Base-by-base conservation (phyloP, 2,797 vertebrate species). In the Fistularia commersonii region DNA sequence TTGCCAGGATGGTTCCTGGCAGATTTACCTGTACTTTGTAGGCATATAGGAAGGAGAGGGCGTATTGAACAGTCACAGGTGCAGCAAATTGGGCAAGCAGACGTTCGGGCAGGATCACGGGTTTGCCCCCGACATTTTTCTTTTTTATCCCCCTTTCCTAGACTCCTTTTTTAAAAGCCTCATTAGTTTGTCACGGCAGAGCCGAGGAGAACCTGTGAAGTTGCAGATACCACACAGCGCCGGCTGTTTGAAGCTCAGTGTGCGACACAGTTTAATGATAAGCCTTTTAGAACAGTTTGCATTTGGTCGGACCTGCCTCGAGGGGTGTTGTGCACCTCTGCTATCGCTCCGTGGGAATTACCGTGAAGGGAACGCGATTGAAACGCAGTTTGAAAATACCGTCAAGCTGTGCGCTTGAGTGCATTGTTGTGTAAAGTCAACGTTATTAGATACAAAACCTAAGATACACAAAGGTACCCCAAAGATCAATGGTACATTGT, bases 161-260 rank as follows among this genome's bases (percentile, higher is more conserved):
- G 15, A 42, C 52, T 41, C 37, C 53, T 42, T 73, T 70, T 74
- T 54, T 48, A 14, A 59, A 65, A 3, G 42, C 48, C 65, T 81
- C 55, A 72, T 82, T 76, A 74, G 48, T 51, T 61, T 38, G 42
- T 39, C 43, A 40, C 32, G 6, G 41, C 44, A 45, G 58, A 53
- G 67, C 52, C 9, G 40, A 3, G 11, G 8, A 48, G 43, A 48
- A 53, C 35, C 36, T 74, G 48, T 69, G 50, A 55, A 46, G 71
- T 45, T 64, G 39, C 39, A 45, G 35, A 49, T 46, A 5, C 7
- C 53, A 55, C 0, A 2, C 54, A 48, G 48, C 8, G 53, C 37
- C 14, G 31, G 11, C 3, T 45, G 15, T 69, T 61, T 56, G 50
- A 61, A 61, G 45, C 63, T 42, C 47, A 41, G 34, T 35, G 41